These are phyloP conservation scores for Druon quercuslanigerum DNA, from an alignment of 1,140 invertebrate species.

Conservation along the genomic window DNA sequence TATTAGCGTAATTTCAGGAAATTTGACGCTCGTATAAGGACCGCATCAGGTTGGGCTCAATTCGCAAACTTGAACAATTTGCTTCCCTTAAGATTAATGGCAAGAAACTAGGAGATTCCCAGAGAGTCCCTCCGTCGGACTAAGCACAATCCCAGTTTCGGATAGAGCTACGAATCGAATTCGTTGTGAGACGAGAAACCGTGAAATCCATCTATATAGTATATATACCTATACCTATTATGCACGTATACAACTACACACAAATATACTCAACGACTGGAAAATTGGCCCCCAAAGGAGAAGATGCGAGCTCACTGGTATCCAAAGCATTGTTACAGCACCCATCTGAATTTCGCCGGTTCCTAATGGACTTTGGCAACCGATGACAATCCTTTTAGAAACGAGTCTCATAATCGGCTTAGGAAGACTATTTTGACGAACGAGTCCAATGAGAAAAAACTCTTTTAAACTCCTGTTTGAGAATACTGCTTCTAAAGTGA, in stretches of 20 bases:
- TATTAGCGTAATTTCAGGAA: constrained; percentile 46
- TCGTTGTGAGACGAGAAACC: constrained; percentile 39
- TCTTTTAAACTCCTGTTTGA: background rate
- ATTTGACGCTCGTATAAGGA: constrained; percentile 43
- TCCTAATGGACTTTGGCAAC: constrained; percentile 15
- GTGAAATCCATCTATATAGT: background rate
- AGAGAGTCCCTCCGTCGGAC: constrained; percentile 30
- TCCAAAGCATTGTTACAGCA: constrained; percentile 13
- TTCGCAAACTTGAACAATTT: constrained; percentile 40
- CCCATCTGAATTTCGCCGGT: constrained; percentile 15
- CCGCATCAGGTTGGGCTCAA: constrained; percentile 34
- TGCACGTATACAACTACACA: constrained; percentile 6
- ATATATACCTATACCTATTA: background rate
- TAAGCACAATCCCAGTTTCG: constrained; percentile 31
- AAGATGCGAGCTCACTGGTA: constrained; percentile 40
- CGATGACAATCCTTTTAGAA: background rate
- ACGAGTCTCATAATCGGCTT: constrained; percentile 14
- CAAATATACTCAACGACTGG: constrained; percentile 37
- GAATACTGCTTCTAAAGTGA: background rate
- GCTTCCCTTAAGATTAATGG: constrained; percentile 48
- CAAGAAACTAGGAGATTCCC: constrained; percentile 40
- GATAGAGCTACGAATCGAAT: constrained; percentile 40
- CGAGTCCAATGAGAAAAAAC: background rate
- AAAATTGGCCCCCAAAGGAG: constrained; percentile 47
- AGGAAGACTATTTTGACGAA: constrained; percentile 12